Evolutionary conservation across 2,888 invertebrate species (phyloP).

Genomic region (Drosophila putrida): DNA sequence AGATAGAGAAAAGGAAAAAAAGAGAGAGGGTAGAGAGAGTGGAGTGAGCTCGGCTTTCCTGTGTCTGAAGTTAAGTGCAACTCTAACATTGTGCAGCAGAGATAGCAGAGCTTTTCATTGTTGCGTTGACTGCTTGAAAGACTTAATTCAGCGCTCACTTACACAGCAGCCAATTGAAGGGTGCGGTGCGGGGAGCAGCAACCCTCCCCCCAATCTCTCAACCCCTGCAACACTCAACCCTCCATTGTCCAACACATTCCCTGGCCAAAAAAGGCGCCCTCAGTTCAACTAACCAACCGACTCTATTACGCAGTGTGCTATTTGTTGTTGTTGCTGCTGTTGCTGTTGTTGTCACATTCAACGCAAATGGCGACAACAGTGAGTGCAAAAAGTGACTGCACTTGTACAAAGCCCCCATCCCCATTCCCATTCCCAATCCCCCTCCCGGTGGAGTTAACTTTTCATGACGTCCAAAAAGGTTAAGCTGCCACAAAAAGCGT

Average conservation of each 20-base stretch:
- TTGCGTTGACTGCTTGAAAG: slow-evolving; percentile 69
- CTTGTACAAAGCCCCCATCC: slow-evolving; percentile 4
- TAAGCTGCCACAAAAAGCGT: slow-evolving; percentile 72
- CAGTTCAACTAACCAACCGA: slow-evolving; percentile 71
- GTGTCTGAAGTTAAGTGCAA: slow-evolving; percentile 80
- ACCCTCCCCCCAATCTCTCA: background rate
- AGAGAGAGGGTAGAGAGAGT: background rate
- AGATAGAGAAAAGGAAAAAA: background rate
- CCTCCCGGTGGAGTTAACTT: slow-evolving; percentile 47
- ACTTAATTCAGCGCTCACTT: slow-evolving; percentile 72
- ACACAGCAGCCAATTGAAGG: slow-evolving; percentile 56
- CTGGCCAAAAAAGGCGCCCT: slow-evolving; percentile 9
- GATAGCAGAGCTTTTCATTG: slow-evolving; percentile 73
- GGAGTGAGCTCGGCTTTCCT: slow-evolving; percentile 57
- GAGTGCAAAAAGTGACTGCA: slow-evolving; percentile 50
- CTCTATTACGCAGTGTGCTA: slow-evolving; percentile 68
- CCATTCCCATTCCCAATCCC: background rate
- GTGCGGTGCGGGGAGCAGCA: background rate
- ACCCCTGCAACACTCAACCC: background rate
- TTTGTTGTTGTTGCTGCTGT: slow-evolving; percentile 52
- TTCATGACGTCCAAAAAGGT: slow-evolving; percentile 65
- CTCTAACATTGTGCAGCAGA: slow-evolving; percentile 77
- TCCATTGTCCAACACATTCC: background rate
- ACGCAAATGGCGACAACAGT: slow-evolving; percentile 79
- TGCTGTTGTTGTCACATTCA: slow-evolving; percentile 64